Evolutionary conservation across 2,888 invertebrate genomes (phyloP), one percentile per base, ranked within the genome.

Genomic region (Cheilosia impressa): DNA sequence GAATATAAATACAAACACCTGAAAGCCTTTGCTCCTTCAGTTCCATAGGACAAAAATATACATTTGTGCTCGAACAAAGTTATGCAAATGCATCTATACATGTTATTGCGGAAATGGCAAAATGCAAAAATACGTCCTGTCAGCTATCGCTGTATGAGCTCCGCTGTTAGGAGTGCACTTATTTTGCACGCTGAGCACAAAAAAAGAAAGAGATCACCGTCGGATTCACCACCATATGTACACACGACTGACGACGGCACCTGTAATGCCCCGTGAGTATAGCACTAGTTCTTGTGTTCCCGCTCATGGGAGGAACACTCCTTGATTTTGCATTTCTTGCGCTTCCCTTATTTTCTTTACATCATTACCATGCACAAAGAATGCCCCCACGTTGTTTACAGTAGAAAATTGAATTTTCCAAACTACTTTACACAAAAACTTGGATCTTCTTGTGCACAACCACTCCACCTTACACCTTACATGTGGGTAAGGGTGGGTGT

Each of bases 341-440:
- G 27, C n/a, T 31, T 62, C n/a, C 6, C 31, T 43, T 58, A 6
- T 17, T 53, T 27, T 22, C 17, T 43, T 45, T 63, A n/a, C 22
- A 45, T 41, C 34, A 47, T 53, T 24, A 41, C 31, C 19, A 41
- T 58, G 53, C 53, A 22, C 34, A 47, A 45, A 19, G 22, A 27
- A 57, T 45, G 22, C 19, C 19, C 19, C 38, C 52, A 19, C 27
- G 43, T 43, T 58, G 17, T 52, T 19, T 31, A 7, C n/a, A 9
- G 24, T 34, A 10, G 24, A 41, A 24, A 52, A 62, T 72, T 62
- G 41, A 60, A 62, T 72, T 62, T 72, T 43, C 7, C 6, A 43
- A 53, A 43, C 9, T 53, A 15, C 10, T 38, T 38, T 38, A 19
- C 17, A 47, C 47, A 47, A 47, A 17, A 22, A 27, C 5, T 4